Conservation (phyloP, 2,797 vertebrate species). For the Chrosomus eos region DNA sequence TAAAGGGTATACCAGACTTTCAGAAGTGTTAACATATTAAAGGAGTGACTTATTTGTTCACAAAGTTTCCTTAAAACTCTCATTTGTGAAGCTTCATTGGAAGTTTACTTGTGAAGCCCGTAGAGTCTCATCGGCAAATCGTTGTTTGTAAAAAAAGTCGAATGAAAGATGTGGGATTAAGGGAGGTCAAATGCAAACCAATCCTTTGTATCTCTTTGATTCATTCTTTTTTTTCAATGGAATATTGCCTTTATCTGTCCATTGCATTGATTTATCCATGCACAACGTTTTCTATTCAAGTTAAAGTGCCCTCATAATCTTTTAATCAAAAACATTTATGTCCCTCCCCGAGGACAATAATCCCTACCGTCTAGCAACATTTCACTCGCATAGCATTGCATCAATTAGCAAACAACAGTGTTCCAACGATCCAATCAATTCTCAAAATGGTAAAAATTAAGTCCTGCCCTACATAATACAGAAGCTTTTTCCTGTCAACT, state of each 20-base stretch:
- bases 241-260: background rate
- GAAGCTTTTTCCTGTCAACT: background rate
- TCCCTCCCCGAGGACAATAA: background rate
- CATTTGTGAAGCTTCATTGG: background rate
- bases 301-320: background rate
- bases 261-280: background rate
- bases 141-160: slow-evolving; percentile 3
- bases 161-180: background rate
- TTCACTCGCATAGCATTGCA: background rate
- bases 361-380: background rate
- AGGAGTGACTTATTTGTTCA: background rate
- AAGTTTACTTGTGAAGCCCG: background rate
- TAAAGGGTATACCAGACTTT: background rate
- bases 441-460: background rate
- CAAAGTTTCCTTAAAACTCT: slow-evolving; percentile 3
- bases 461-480: background rate
- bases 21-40: background rate
- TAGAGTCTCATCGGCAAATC: background rate
- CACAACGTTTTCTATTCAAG: background rate
- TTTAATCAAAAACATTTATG: background rate
- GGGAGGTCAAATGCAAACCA: background rate
- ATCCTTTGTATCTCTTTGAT: slow-evolving; percentile 4
- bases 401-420: background rate
- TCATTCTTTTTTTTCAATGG: background rate
- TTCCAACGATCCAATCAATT: background rate